Evolutionary conservation across 1,140 invertebrate species (phyloP).

Genomic region (Cotesia chilonis): DNA sequence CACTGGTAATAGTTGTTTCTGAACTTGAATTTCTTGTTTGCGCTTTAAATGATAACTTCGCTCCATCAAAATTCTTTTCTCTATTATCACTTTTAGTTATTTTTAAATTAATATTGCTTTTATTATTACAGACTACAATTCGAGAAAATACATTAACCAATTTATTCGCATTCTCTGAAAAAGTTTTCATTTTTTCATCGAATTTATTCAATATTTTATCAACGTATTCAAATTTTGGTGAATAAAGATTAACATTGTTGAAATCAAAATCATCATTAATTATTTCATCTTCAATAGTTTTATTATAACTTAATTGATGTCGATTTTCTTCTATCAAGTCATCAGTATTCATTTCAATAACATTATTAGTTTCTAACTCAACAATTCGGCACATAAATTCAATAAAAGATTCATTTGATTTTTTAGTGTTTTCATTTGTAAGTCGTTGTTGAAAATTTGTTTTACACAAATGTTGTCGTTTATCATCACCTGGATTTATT

Average conservation of each 20-base stretch:
- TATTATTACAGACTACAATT: neutral
- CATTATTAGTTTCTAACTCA: slow-evolving; percentile 7
- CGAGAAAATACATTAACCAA: slow-evolving; percentile 15
- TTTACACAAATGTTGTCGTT: neutral
- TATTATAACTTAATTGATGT: neutral
- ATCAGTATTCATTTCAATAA: neutral
- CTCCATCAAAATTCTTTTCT: neutral
- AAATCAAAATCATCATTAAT: slow-evolving; percentile 4
- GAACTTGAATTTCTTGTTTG: slow-evolving; percentile 19
- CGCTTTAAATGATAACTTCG: slow-evolving; percentile 24
- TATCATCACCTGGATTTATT: slow-evolving; percentile 5
- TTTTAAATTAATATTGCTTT: neutral
- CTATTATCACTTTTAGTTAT: neutral
- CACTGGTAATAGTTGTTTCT: slow-evolving; percentile 7
- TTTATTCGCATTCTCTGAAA: slow-evolving; percentile 12
- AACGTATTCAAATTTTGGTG: slow-evolving; percentile 27
- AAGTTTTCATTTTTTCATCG: slow-evolving; percentile 30
- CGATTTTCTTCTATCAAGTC: slow-evolving; percentile 2
- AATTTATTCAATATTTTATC: slow-evolving; percentile 33
- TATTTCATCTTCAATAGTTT: neutral
- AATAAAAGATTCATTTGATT: slow-evolving; percentile 19
- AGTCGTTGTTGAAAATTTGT: neutral
- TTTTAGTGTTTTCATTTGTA: neutral
- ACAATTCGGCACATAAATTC: slow-evolving; percentile 20
- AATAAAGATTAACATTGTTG: slow-evolving; percentile 32